Evolutionary conservation across 2,888 invertebrate genomes (phyloP).

Genomic region (Sipha maydis): DNA sequence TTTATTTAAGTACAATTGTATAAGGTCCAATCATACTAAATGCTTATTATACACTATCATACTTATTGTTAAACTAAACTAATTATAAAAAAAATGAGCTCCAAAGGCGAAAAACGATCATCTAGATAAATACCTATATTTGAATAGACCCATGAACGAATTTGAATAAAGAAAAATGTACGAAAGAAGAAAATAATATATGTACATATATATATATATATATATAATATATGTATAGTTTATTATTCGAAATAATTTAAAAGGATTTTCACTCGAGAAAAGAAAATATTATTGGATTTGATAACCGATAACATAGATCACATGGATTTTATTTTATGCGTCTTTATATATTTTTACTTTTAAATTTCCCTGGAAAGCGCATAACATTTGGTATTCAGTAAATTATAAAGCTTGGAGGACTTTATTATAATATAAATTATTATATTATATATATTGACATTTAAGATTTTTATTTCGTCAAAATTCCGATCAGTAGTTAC

Average conservation of each 20-base stretch:
- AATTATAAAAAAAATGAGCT: neutral
- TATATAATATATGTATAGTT: neutral
- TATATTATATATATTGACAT: neutral
- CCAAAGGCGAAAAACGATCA: neutral
- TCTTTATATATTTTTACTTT: neutral
- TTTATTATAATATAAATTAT: neutral
- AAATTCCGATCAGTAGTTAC: too few relatives aligned
- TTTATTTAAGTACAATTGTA: neutral
- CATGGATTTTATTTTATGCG: conserved; percentile 1
- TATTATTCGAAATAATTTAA: conserved; percentile 12
- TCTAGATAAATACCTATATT: neutral
- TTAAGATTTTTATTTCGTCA: neutral
- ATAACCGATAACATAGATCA: neutral
- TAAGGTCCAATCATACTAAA: neutral
- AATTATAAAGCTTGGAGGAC: neutral
- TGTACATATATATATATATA: too few relatives aligned
- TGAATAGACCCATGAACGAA: neutral
- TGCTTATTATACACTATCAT: neutral
- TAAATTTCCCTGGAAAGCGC: conserved; percentile 31
- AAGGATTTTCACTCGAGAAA: conserved; percentile 15
- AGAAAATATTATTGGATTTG: conserved; percentile 32
- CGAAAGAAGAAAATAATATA: neutral
- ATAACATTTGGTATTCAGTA: conserved; percentile 1
- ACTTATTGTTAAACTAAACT: neutral
- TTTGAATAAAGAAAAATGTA: neutral